phyloP scores from a whole-genome alignment of 2,113 vertebrate species.

The Passer montanus region DNA sequence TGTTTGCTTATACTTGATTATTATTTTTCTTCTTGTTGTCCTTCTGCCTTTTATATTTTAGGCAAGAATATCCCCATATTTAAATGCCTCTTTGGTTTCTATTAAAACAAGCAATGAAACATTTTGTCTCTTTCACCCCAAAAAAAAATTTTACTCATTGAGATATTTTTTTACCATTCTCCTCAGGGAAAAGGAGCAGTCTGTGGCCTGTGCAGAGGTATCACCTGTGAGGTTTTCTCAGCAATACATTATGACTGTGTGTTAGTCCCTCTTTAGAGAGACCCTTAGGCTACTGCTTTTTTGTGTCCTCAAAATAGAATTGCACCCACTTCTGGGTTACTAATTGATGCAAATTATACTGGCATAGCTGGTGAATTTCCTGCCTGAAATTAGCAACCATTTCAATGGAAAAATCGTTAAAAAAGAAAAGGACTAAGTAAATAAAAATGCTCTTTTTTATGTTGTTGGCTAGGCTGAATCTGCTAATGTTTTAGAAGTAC shows the following conservation, averaged over 20 bases:
- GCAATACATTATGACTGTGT: neutral
- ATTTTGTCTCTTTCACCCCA: neutral
- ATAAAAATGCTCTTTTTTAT: neutral
- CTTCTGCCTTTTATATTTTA: neutral
- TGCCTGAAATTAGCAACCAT: neutral
- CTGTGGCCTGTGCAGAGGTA: neutral
- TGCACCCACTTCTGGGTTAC: constrained; percentile 10
- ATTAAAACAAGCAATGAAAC: neutral
- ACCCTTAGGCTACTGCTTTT: constrained; percentile 14
- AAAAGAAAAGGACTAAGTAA: neutral
- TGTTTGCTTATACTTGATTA: neutral
- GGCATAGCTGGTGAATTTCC: neutral
- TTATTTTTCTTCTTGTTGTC: neutral
- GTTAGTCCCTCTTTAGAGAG: neutral
- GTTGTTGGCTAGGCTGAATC: neutral
- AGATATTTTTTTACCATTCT: neutral
- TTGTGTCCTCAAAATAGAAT: constrained; percentile 7
- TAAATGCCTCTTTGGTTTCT: neutral
- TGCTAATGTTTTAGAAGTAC: neutral
- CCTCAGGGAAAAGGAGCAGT: neutral
- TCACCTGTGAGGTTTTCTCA: constrained; percentile 8
- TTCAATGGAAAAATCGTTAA: neutral
- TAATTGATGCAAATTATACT: constrained; percentile 49
- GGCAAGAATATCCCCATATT: neutral
- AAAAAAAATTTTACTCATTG: neutral